Conservation (phyloP, 2,797 vertebrate species). For the Columba guinea region DNA sequence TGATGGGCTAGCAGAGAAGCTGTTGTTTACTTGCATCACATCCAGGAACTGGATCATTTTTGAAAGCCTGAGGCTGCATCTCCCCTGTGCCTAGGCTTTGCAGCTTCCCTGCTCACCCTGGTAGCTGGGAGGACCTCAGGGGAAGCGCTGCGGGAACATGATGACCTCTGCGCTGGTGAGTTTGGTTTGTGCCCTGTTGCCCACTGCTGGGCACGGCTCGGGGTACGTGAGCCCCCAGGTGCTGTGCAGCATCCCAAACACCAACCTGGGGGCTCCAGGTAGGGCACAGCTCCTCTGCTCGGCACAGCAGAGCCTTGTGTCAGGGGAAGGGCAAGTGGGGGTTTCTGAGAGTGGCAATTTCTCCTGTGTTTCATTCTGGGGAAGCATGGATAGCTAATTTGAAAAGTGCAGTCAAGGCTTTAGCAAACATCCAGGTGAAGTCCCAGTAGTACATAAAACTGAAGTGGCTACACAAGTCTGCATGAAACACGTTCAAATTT, state of each 20-base stretch:
- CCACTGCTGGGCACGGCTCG: accelerated
- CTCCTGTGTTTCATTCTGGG: not conserved
- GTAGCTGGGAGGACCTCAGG: not conserved
- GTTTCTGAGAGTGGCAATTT: not conserved
- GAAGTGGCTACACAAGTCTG: not conserved
- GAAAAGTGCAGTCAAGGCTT: not conserved
- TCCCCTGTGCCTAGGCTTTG: not conserved
- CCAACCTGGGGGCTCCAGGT: not conserved
- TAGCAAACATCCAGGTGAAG: not conserved
- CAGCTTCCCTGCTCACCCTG: not conserved
- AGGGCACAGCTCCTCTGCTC: accelerated
- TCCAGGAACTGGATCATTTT: not conserved
- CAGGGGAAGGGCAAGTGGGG: not conserved
- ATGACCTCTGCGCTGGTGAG: not conserved
- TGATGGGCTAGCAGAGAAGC: not conserved
- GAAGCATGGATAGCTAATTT: not conserved
- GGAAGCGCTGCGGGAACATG: accelerated
- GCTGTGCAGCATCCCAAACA: not conserved
- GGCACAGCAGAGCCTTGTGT: not conserved
- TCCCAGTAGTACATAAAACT: not conserved
- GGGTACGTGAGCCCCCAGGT: accelerated
- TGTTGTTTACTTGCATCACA: not conserved
- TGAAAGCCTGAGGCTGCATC: not conserved
- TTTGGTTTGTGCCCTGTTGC: not conserved
- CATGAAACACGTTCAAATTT: not conserved